Base-by-base conservation (phyloP, 2,113 vertebrate genomes). In the Periophthalmus modestus region DNA sequence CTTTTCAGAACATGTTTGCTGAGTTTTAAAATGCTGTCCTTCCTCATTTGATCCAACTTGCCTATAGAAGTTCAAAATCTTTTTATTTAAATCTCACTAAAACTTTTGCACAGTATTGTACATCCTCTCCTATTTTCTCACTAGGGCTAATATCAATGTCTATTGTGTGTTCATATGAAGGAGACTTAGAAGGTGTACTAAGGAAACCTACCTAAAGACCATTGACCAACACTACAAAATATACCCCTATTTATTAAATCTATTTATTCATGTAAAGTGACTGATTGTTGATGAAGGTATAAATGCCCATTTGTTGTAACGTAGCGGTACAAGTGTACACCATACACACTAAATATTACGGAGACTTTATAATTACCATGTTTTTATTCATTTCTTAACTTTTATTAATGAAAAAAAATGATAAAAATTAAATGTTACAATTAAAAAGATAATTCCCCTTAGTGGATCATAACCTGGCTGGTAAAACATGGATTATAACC, bases 211-310 rank as follows among this genome's bases (percentile, higher is more conserved):
- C 76, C 72, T 81, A n/a, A 76, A 57, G 18, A 39, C 18, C 34
- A 48, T 19, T 59, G 18, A 23, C 34, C 21, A 68, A 79, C 82
- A 59, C 84, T 77, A 77, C 80, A 72, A 54, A 16, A 75, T 43
- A n/a, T 68, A 66, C 43, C 48, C 72, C 66, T 87, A 86, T 91
- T 88, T 91, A 89, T 89, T 89, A 2, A 78, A 59, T n/a, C 62
- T 87, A 83, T 91, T 88, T 89, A 88, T 91, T 85, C 21, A 43
- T 75, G 52, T 82, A 68, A 72, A 59, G 58, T 66, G 72, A 61
- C 46, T 68, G 69, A 15, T 70, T 16, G 74, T 24, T 74, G 46
- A 78, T 57, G 47, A 76, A 85, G 61, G 69, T 50, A 24, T 74
- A 21, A 62, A 46, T 81, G 55, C 74, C 0, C 71, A 10, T 69